Conservation (phyloP, 2,888 invertebrate species). For the Lochmaea capreae region DNA sequence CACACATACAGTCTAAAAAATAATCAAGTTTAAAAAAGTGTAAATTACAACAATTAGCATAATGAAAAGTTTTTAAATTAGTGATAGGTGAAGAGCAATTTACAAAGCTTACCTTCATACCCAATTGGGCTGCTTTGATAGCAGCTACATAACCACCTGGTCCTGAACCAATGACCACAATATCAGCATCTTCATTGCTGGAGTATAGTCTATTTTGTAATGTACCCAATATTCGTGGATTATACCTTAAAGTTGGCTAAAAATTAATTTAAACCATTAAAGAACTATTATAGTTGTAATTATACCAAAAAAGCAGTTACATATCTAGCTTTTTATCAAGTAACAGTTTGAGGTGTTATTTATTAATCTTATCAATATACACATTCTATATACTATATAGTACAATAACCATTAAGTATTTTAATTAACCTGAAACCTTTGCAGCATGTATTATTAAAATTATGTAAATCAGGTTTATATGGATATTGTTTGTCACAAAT, state of each 20-base stretch:
- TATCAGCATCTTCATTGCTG: constrained; percentile 83
- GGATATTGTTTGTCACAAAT: too few relatives aligned
- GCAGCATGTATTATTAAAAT: too few relatives aligned
- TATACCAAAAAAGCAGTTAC: neutral
- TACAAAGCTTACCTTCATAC: constrained; percentile 82
- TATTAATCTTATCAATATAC: too few relatives aligned
- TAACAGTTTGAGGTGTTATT: too few relatives aligned
- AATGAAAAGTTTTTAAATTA: too few relatives aligned
- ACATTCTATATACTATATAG: too few relatives aligned
- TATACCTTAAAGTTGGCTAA: constrained; percentile 47
- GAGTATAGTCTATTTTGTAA: constrained; percentile 73
- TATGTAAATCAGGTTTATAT: too few relatives aligned
- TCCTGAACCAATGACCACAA: constrained; percentile 97
- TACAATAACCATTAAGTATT: too few relatives aligned
- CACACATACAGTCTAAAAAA: constrained; percentile 88
- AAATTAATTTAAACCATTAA: constrained; percentile 24
- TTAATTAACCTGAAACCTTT: too few relatives aligned
- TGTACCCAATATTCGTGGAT: constrained; percentile 59
- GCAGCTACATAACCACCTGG: constrained; percentile 99
- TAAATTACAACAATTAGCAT: constrained; percentile 1
- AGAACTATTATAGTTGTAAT: neutral
- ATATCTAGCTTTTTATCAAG: too few relatives aligned
- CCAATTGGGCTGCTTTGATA: constrained; percentile 98
- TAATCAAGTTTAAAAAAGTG: constrained; percentile 17
- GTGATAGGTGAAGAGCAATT: neutral